Percentiles rank a stretch among this genome's conserved stretches.
phyloP scores from a whole-genome alignment of 1,140 invertebrate species.

The Eueides isabella region DNA sequence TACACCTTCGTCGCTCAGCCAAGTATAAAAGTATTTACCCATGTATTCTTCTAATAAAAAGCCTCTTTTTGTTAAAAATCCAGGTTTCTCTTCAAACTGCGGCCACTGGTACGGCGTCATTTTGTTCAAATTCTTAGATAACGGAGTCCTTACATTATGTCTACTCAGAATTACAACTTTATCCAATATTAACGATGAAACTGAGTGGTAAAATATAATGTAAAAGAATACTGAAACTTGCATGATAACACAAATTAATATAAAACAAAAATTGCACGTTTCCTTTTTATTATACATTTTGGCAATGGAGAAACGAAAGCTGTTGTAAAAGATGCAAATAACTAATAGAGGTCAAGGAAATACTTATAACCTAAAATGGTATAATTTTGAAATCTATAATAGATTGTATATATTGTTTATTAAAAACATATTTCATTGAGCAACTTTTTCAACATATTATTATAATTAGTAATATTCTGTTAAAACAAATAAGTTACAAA shows the following conservation, averaged over 20 bases:
- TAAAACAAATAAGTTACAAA: background rate
- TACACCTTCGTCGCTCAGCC: slow-evolving; percentile 52
- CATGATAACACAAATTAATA: slow-evolving; percentile 27
- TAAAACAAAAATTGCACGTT: slow-evolving; percentile 16
- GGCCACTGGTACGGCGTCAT: slow-evolving; percentile 66
- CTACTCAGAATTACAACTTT: slow-evolving; percentile 69
- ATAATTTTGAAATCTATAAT: background rate
- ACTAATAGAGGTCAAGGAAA: slow-evolving; percentile 33
- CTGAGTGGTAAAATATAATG: slow-evolving; percentile 18
- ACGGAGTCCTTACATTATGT: slow-evolving; percentile 66
- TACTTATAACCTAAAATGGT: slow-evolving; percentile 25
- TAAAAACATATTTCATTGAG: background rate
- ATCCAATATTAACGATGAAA: slow-evolving; percentile 41
- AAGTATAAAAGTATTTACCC: slow-evolving; percentile 59
- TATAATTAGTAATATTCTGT: background rate
- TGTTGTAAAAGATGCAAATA: slow-evolving; percentile 30
- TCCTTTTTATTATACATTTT: slow-evolving; percentile 26
- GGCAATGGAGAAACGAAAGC: slow-evolving; percentile 11
- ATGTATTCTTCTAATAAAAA: slow-evolving; percentile 63
- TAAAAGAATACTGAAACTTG: slow-evolving; percentile 25
- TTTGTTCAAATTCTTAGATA: slow-evolving; percentile 53
- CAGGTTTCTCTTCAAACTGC: slow-evolving; percentile 58
- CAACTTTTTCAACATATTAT: background rate
- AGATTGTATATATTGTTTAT: background rate
- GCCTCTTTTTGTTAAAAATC: slow-evolving; percentile 67